These are phyloP conservation scores for Anolis carolinensis DNA, from an alignment of 2,113 vertebrate species.

Conservation along the genomic window DNA sequence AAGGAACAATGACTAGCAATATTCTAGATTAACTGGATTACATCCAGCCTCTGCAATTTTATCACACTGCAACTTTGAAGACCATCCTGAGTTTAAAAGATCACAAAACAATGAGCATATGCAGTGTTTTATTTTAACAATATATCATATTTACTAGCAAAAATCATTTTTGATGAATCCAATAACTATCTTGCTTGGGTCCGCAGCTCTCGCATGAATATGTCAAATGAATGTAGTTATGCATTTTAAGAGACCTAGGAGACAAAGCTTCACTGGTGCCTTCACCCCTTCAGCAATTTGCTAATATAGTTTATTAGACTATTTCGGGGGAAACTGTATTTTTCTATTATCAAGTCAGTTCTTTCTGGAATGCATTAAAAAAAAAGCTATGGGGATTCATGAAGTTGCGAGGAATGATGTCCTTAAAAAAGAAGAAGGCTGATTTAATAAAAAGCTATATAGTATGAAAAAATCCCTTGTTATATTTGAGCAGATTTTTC, in stretches of 20 bases:
- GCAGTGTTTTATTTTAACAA: conserved; percentile 2
- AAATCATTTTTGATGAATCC: not conserved
- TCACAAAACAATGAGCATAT: conserved; percentile 3
- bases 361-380: not conserved
- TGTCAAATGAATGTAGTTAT: not conserved
- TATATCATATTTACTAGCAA: conserved; percentile 19
- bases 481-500: not conserved
- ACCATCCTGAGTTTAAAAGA: not conserved
- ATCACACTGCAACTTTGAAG: not conserved
- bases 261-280: not conserved
- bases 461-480: not conserved
- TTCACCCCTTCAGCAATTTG: conserved; percentile 10
- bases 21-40: not conserved
- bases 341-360: conserved; percentile 12
- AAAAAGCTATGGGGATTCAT: not conserved
- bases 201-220: not conserved
- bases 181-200: not conserved
- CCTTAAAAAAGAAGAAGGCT: not conserved
- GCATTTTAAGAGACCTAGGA: not conserved
- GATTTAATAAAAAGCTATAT: not conserved
- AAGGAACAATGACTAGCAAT: not conserved
- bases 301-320: conserved; percentile 3
- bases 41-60: not conserved
- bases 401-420: not conserved
- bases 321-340: not conserved